phyloP scores from a whole-genome alignment of 1,140 invertebrate genomes.

The Harpegnathos saltator region DNA sequence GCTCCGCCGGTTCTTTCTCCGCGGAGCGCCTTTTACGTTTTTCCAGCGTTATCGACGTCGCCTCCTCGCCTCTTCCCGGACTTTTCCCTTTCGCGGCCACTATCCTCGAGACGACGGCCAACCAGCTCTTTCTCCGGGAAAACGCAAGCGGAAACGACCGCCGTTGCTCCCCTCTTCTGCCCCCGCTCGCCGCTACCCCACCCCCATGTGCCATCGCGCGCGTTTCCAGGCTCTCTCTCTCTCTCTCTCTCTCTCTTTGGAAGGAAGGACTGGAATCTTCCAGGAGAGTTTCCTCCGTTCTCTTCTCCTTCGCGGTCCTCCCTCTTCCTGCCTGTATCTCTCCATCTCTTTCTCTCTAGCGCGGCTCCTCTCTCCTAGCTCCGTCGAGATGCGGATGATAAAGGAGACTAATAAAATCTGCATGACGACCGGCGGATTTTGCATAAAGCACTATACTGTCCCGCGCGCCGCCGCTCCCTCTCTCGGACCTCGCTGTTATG shows the following conservation, averaged over 20 bases:
- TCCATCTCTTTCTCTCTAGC: constrained; percentile 14
- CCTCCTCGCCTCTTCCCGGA: constrained; percentile 73
- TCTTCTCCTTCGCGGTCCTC: constrained; percentile 48
- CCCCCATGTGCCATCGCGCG: constrained; percentile 37
- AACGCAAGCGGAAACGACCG: constrained; percentile 74
- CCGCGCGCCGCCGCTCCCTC: background rate
- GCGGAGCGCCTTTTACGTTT: constrained; percentile 78
- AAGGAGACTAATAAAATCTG: constrained; percentile 66
- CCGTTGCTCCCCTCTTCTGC: constrained; percentile 13
- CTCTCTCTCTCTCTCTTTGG: too few relatives aligned
- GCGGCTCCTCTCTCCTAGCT: constrained; percentile 16
- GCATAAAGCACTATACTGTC: constrained; percentile 25
- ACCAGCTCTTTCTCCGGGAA: constrained; percentile 73
- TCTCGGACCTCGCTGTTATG: constrained; percentile 38
- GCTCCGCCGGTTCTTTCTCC: constrained; percentile 64
- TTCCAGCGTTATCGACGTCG: constrained; percentile 83
- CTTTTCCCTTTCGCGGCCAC: constrained; percentile 72
- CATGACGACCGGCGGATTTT: constrained; percentile 53
- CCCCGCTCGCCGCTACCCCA: background rate
- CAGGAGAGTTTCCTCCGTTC: constrained; percentile 64
- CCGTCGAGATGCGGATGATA: constrained; percentile 45
- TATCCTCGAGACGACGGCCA: constrained; percentile 72
- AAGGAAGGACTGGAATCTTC: constrained; percentile 67
- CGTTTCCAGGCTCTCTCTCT: constrained; percentile 53
- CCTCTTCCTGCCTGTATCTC: background rate